Conservation (phyloP, 1,140 invertebrate genomes). For the Conopomorpha cramerella region DNA sequence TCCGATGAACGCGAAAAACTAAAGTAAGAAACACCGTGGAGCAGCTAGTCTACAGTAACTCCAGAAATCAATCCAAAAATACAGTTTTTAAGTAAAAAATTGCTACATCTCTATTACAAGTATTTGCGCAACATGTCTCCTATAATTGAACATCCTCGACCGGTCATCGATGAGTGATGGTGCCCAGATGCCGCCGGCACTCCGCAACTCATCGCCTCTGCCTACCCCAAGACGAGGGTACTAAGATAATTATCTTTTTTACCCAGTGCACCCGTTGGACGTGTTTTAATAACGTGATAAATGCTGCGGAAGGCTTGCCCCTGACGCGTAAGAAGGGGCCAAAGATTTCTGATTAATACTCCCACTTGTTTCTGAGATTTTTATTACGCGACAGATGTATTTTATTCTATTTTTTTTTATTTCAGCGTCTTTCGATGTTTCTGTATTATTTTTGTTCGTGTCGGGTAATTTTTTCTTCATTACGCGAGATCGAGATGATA, state of each 20-base stretch:
- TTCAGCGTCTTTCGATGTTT: no score
- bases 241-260: slow-evolving; percentile 61
- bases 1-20: no score
- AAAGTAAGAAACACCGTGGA: no score
- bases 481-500: slow-evolving; percentile 16
- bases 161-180: slow-evolving; percentile 51
- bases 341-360: slow-evolving; percentile 51
- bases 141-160: slow-evolving; percentile 33
- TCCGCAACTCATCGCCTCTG: slow-evolving; percentile 34
- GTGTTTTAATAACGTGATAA: slow-evolving; percentile 57
- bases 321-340: slow-evolving; percentile 49
- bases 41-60: no score
- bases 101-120: no score
- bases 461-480: slow-evolving; percentile 27
- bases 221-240: slow-evolving; percentile 25
- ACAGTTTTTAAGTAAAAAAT: no score
- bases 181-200: slow-evolving; percentile 31
- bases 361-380: slow-evolving; percentile 36
- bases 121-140: slow-evolving; percentile 31
- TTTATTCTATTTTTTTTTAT: no score
- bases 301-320: slow-evolving; percentile 54
- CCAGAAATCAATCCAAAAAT: no score
- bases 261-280: slow-evolving; percentile 35
- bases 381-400: slow-evolving; percentile 52
- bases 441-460: no score